phyloP scores from a whole-genome alignment of 2,113 vertebrate species.

The Tupaia chinensis region DNA sequence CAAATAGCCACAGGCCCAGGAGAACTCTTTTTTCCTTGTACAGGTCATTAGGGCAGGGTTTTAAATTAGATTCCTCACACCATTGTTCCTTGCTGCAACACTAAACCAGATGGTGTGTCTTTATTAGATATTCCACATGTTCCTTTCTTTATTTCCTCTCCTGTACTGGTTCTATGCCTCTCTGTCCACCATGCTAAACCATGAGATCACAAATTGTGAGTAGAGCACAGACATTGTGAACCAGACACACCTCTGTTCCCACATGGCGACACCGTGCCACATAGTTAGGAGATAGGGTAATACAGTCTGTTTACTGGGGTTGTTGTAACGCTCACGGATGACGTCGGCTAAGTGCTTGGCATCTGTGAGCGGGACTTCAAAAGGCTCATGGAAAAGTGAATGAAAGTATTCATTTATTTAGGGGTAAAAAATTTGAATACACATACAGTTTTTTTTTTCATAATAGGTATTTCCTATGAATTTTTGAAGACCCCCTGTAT shows the following conservation, averaged over 20 bases:
- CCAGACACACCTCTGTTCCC: background rate
- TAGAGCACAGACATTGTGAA: background rate
- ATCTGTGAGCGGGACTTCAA: background rate
- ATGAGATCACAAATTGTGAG: background rate
- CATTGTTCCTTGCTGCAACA: background rate
- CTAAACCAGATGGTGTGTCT: background rate
- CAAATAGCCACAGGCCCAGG: background rate
- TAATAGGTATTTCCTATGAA: too few species aligned
- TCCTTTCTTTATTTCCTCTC: background rate
- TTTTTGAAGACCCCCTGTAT: background rate
- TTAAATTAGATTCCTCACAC: conserved; percentile 24
- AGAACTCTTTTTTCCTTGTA: background rate
- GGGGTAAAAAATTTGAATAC: too few species aligned
- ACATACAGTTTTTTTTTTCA: too few species aligned
- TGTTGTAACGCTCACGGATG: conserved; percentile 3
- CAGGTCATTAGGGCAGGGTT: background rate
- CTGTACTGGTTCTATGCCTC: background rate
- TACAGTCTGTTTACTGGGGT: background rate
- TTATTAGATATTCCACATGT: background rate
- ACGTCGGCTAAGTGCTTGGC: background rate
- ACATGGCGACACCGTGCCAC: background rate
- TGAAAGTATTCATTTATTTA: too few species aligned
- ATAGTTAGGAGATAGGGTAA: background rate
- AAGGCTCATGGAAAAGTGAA: too few species aligned
- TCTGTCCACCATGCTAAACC: background rate